These are phyloP conservation scores for Euleptes europaea DNA, from an alignment of 2,113 vertebrate genomes.

Conservation along the genomic window DNA sequence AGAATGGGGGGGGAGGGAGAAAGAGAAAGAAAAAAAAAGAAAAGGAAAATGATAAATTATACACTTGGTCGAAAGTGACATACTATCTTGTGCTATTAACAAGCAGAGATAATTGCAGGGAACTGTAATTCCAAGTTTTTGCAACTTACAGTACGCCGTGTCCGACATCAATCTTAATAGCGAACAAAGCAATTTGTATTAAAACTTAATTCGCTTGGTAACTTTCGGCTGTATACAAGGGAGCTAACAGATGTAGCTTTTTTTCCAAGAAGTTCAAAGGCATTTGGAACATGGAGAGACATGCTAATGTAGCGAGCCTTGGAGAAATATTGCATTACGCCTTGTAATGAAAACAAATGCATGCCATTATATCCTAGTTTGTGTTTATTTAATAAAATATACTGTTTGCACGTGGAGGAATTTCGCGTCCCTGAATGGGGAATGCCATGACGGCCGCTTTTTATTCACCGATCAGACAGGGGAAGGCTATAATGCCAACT, in stretches of 20 bases:
- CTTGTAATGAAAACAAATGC: constrained; percentile 82
- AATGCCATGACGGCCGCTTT: constrained; percentile 52
- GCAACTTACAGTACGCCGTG: constrained; percentile 84
- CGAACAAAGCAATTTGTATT: constrained; percentile 85
- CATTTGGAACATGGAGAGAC: constrained; percentile 71
- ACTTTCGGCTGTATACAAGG: constrained; percentile 74
- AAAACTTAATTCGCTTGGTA: constrained; percentile 87
- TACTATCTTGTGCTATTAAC: constrained; percentile 96
- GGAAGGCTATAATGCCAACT: constrained; percentile 34
- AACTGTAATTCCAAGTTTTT: constrained; percentile 92
- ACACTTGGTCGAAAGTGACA: constrained; percentile 89
- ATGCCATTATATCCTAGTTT: constrained; percentile 78
- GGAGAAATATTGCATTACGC: constrained; percentile 74
- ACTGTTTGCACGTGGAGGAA: constrained; percentile 62
- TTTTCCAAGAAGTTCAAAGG: constrained; percentile 80
- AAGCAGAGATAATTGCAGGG: constrained; percentile 92
- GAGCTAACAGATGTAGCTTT: constrained; percentile 82
- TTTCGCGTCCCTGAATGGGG: constrained; percentile 48
- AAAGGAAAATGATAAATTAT: constrained; percentile 90
- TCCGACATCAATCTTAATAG: constrained; percentile 92
- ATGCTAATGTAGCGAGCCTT: constrained; percentile 76
- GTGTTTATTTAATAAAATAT: constrained; percentile 80
- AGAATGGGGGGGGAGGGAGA: no score
- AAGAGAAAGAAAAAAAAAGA: constrained; percentile 12
- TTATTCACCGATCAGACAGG: constrained; percentile 49